A percentile compares a stretch with the other conserved stretches of the same genome.
Evolutionary conservation across 2,113 vertebrate species (phyloP).

Genomic region (Vireo altiloquus): DNA sequence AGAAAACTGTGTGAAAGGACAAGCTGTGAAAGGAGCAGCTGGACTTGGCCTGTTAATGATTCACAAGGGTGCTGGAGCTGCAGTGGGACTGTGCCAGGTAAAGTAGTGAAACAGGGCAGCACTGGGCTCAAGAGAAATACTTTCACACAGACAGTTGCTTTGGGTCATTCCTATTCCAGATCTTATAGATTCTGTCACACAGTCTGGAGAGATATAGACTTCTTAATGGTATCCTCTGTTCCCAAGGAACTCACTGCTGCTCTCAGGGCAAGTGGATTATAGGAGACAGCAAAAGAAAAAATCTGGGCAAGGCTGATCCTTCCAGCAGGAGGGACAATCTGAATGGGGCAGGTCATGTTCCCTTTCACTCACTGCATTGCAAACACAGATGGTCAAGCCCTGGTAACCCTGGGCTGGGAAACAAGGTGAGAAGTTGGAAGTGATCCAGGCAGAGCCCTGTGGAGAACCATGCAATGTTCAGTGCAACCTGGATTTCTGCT

Average conservation of each 20-base stretch:
- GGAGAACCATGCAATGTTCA: neutral
- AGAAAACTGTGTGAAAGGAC: neutral
- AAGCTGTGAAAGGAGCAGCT: neutral
- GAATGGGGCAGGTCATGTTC: neutral
- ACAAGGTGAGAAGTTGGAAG: neutral
- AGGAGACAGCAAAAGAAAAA: neutral
- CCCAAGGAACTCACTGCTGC: neutral
- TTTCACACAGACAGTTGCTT: neutral
- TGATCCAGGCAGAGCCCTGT: neutral
- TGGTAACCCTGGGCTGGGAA: neutral
- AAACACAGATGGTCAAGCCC: slow-evolving; percentile 24
- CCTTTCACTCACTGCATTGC: neutral
- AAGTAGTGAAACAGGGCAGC: neutral
- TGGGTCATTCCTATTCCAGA: neutral
- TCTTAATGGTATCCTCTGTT: neutral
- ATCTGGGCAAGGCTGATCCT: neutral
- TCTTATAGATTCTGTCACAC: neutral
- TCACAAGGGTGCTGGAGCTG: neutral
- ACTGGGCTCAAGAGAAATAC: neutral
- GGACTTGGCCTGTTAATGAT: slow-evolving; percentile 1
- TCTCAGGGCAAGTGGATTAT: neutral
- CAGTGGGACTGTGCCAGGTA: neutral
- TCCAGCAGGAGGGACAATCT: neutral
- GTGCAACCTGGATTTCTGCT: neutral
- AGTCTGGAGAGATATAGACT: neutral